Conservation (phyloP, 2,113 vertebrate genomes). For the western clawed frog (Xenopus tropicalis) region UCB_Xtro_10.0 CM004444.2:28464501-28465000, state of each 20-base stretch:
- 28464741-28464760: not conserved
- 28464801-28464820: slow-evolving; percentile 45
- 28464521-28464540: too few species aligned
- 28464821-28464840: slow-evolving; percentile 34
- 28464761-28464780: slow-evolving; percentile 26
- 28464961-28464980: slow-evolving; percentile 45
- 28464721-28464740: not conserved
- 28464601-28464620: too few species aligned
- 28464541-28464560: too few species aligned
- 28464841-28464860: slow-evolving; percentile 45
- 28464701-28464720: not conserved
- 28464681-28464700: not conserved
- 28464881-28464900: slow-evolving; percentile 44
- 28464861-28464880: slow-evolving; percentile 50
- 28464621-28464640: too few species aligned
- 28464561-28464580: too few species aligned
- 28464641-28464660: too few species aligned
- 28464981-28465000: slow-evolving; percentile 16
- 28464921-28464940: slow-evolving; percentile 41
- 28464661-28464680: too few species aligned
- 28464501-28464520: too few species aligned
- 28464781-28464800: slow-evolving; percentile 34
- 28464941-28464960: slow-evolving; percentile 44
- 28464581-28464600: too few species aligned
- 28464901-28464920: slow-evolving; percentile 46